These are phyloP conservation scores for Oscheius sp. DNA, from an alignment of 2,888 invertebrate genomes.

Conservation along the genomic window DNA sequence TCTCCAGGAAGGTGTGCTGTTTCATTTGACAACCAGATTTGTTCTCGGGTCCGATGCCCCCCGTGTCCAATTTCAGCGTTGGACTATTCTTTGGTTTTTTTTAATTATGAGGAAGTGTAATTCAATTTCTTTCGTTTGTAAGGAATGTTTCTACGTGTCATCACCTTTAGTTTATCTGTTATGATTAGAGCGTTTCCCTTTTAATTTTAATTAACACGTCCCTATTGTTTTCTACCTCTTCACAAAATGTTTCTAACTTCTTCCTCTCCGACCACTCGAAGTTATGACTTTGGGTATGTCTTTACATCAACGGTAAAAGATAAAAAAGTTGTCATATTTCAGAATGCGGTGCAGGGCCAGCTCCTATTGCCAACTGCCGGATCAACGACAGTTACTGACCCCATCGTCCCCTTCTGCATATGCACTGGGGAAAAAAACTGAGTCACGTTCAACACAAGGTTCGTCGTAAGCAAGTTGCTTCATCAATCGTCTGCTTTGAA, in stretches of 20 bases:
- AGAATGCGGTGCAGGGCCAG: slow-evolving; percentile 49
- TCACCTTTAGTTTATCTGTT: no score
- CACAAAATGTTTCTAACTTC: no score
- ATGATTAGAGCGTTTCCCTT: no score
- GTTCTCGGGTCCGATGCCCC: slow-evolving; percentile 18
- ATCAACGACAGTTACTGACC: slow-evolving; percentile 39
- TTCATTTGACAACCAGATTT: slow-evolving; percentile 14
- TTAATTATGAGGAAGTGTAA: background rate
- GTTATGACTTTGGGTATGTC: no score
- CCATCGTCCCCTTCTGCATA: slow-evolving; percentile 25
- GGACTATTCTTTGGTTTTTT: slow-evolving; percentile 6
- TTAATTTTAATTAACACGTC: no score
- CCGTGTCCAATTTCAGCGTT: slow-evolving; percentile 15
- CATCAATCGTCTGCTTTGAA: background rate
- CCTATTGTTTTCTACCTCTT: no score
- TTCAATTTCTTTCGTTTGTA: no score
- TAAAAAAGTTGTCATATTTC: no score
- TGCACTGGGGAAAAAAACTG: slow-evolving; percentile 4
- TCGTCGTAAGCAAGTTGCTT: background rate
- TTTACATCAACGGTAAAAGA: background rate
- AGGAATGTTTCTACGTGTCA: no score
- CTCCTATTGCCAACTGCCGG: slow-evolving; percentile 51
- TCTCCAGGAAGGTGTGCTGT: background rate
- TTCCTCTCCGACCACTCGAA: no score
- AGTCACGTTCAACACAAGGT: background rate